Conservation (phyloP, 2,113 vertebrate species). For the Pica pica region DNA sequence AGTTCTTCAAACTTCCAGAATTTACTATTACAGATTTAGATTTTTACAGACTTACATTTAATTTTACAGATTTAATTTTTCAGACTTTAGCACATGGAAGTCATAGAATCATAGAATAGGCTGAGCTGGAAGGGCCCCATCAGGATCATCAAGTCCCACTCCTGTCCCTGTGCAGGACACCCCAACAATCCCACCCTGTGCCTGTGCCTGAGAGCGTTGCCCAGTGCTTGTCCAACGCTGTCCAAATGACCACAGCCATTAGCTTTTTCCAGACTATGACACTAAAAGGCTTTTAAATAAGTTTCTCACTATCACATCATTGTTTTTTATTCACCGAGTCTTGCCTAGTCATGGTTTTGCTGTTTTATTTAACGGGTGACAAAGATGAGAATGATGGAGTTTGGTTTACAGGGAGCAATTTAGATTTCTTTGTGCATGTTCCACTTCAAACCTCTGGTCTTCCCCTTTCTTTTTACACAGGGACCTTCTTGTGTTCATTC, state of each 20-base stretch:
- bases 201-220: neutral
- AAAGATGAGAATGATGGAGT: neutral
- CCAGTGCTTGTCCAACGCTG: fast-evolving
- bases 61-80: neutral
- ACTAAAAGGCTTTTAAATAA: neutral
- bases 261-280: neutral
- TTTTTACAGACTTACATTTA: neutral
- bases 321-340: neutral
- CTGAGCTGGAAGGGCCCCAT: neutral
- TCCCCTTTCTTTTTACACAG: neutral
- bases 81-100: neutral
- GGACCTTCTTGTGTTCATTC: neutral
- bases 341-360: neutral
- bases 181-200: neutral
- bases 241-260: neutral
- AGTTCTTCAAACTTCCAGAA: neutral
- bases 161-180: neutral
- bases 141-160: too few relatives aligned
- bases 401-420: neutral
- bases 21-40: neutral
- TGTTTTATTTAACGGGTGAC: neutral
- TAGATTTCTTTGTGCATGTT: neutral
- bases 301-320: neutral
- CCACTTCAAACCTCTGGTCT: neutral
- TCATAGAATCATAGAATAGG: neutral